A percentile compares a stretch with the other conserved stretches of the same genome.
Conservation (phyloP, 2,888 invertebrate genomes). For the Drosophila quinaria region DNA sequence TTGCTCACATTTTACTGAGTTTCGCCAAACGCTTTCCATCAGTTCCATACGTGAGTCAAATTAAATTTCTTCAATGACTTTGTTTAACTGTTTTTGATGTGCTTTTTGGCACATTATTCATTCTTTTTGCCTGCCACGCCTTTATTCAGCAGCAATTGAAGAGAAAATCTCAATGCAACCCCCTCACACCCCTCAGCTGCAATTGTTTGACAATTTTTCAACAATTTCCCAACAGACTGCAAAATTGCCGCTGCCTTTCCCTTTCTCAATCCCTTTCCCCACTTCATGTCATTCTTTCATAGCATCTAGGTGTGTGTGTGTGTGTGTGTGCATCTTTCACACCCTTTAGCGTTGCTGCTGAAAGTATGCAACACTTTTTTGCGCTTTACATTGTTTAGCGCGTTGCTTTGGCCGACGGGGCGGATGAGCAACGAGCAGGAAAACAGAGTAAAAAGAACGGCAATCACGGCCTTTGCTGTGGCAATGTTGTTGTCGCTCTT, state of each 20-base stretch:
- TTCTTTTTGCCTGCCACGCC: constrained; percentile 30
- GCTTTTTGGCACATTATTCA: constrained; percentile 37
- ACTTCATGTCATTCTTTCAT: constrained; percentile 33
- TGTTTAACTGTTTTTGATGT: constrained; percentile 47
- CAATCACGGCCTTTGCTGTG: constrained; percentile 71
- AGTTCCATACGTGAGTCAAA: constrained; percentile 49
- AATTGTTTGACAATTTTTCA: constrained; percentile 82
- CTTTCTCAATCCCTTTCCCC: constrained; percentile 3
- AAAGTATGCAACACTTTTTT: constrained; percentile 79
- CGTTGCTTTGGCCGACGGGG: constrained; percentile 42
- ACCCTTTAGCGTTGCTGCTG: constrained; percentile 66
- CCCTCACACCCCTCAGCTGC: constrained; percentile 37
- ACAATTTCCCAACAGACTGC: constrained; percentile 72
- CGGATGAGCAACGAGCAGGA: constrained; percentile 48
- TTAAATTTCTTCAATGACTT: constrained; percentile 60
- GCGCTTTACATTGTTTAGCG: constrained; percentile 64
- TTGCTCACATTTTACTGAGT: constrained; percentile 1
- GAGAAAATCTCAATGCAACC: constrained; percentile 21
- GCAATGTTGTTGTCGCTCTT: constrained; percentile 20
- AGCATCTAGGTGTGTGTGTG: constrained; percentile 32
- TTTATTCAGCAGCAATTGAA: constrained; percentile 2
- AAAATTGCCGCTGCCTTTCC: constrained; percentile 28
- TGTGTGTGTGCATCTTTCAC: constrained; percentile 67
- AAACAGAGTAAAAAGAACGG: constrained; percentile 30
- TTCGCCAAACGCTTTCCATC: neutral